Evolutionary conservation across 2,888 invertebrate genomes (phyloP).

Genomic region (Zonitis immaculata): DNA sequence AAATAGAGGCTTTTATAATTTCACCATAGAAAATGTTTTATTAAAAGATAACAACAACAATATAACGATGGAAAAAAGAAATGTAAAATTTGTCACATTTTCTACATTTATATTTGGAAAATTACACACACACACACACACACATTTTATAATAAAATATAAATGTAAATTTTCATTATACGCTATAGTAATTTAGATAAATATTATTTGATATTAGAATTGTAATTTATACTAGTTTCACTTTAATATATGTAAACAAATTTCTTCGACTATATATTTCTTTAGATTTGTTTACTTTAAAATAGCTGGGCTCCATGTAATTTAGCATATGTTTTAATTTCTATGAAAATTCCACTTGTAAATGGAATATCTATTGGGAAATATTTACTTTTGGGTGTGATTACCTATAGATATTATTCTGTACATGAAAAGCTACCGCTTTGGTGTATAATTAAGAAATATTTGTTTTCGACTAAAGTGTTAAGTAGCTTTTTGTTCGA

Average conservation of each 20-base stretch:
- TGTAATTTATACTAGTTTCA: neutral
- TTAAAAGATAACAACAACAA: constrained; percentile 16
- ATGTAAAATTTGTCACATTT: neutral
- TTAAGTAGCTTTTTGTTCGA: neutral
- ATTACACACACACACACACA: neutral
- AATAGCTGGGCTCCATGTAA: too few relatives aligned
- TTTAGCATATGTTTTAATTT: too few relatives aligned
- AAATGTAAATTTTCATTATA: neutral
- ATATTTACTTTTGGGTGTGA: neutral
- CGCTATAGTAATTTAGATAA: neutral
- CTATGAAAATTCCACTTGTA: neutral
- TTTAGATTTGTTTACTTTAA: neutral
- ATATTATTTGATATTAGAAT: neutral
- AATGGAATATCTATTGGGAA: neutral
- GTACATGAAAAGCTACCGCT: neutral
- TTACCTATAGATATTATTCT: neutral
- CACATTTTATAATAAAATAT: neutral
- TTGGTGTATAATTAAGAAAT: neutral
- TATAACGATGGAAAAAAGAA: neutral
- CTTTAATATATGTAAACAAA: neutral
- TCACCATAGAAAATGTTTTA: constrained; percentile 27
- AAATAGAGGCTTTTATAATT: constrained; percentile 30
- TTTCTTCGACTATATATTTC: neutral
- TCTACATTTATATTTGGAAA: neutral
- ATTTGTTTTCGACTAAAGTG: neutral